Percentiles rank a stretch among this genome's conserved stretches.
Conservation (phyloP, 2,888 invertebrate species). For the Hydrotaea cyrtoneurina region DNA sequence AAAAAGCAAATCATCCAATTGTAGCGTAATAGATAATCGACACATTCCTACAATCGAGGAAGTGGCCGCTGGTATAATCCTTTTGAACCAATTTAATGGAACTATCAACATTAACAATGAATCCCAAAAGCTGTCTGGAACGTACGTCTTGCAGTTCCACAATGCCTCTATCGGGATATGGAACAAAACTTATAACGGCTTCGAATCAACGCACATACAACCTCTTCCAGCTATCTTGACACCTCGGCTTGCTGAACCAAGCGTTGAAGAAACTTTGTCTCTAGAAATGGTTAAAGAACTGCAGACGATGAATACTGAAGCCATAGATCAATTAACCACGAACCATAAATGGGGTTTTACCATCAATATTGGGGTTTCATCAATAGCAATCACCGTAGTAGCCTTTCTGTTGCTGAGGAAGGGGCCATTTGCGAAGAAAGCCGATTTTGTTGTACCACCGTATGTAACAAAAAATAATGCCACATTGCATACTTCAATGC, state of each 20-base stretch:
- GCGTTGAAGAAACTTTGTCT: conserved; percentile 34
- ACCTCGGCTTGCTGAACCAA: neutral
- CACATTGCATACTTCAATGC: conserved; percentile 36
- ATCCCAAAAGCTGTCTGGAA: conserved; percentile 35
- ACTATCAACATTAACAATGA: conserved; percentile 4
- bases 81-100: conserved; percentile 33
- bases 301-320: conserved; percentile 23
- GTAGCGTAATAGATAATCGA: conserved; percentile 23
- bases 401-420: neutral
- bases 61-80: conserved; percentile 18
- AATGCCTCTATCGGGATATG: conserved; percentile 11
- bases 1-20: conserved; percentile 23
- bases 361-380: conserved; percentile 7
- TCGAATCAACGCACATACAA: conserved; percentile 22
- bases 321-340: neutral
- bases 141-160: conserved; percentile 25
- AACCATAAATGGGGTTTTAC: conserved; percentile 6
- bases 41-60: conserved; percentile 20
- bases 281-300: conserved; percentile 45
- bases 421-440: neutral
- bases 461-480: neutral
- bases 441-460: neutral
- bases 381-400: conserved; percentile 6
- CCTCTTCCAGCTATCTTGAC: conserved; percentile 34
- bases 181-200: conserved; percentile 11